A percentile compares a stretch with the other conserved stretches of the same genome.
These are phyloP conservation scores for Macrosiphum euphorbiae DNA, from an alignment of 2,888 invertebrate genomes.

Conservation along the genomic window DNA sequence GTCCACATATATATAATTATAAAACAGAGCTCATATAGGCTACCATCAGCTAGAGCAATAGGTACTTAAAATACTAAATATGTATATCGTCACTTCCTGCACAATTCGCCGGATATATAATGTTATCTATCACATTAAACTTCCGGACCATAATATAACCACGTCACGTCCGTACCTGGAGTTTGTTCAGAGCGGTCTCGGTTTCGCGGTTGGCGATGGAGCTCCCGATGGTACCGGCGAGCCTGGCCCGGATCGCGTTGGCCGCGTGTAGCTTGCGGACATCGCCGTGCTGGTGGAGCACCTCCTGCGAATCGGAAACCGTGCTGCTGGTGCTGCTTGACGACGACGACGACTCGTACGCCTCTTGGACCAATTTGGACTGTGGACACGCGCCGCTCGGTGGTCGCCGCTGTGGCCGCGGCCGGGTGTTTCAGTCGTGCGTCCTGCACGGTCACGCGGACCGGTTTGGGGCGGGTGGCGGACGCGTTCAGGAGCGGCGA, in stretches of 20 bases:
- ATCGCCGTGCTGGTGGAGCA: slow-evolving; percentile 75
- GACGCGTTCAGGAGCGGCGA: slow-evolving; percentile 27
- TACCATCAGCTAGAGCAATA: background rate
- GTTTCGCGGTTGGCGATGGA: slow-evolving; percentile 86
- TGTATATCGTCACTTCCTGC: background rate
- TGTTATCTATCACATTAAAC: background rate
- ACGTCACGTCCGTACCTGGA: slow-evolving; percentile 76
- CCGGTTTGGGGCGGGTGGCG: slow-evolving; percentile 48
- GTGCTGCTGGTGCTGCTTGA: slow-evolving; percentile 78
- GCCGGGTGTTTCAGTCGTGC: slow-evolving; percentile 51
- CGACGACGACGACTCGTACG: slow-evolving; percentile 77
- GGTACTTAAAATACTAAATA: background rate
- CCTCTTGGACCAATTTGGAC: slow-evolving; percentile 81
- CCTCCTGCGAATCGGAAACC: slow-evolving; percentile 79
- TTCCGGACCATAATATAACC: background rate
- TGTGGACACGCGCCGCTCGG: slow-evolving; percentile 84
- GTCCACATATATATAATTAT: background rate
- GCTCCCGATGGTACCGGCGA: slow-evolving; percentile 88
- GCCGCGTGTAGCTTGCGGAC: slow-evolving; percentile 73
- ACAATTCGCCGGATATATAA: background rate
- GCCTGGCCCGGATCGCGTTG: slow-evolving; percentile 81
- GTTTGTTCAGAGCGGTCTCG: slow-evolving; percentile 86
- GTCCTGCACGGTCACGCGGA: slow-evolving; percentile 72
- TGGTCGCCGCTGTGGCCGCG: slow-evolving; percentile 82
- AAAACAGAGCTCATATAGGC: background rate